phyloP scores from a whole-genome alignment of 23 tunicate species.

The Styela clava region DNA sequence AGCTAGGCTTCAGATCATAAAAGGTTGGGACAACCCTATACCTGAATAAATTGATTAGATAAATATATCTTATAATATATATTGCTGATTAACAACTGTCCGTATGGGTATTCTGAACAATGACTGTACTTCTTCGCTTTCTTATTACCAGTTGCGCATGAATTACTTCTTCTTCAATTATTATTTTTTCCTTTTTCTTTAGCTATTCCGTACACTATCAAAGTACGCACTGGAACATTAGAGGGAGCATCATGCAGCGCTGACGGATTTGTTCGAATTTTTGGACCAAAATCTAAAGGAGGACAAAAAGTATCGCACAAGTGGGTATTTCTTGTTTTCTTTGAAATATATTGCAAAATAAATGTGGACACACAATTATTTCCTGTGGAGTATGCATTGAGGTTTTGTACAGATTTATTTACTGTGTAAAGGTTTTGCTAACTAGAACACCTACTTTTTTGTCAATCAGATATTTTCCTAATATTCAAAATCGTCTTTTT shows the following conservation, averaged over 20 bases:
- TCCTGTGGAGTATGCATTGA: too few species aligned
- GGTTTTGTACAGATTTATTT: too few species aligned
- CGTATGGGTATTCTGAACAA: too few species aligned
- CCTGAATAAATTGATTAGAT: too few species aligned
- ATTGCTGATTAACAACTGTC: too few species aligned
- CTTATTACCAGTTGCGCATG: too few species aligned
- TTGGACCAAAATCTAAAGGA: conserved; percentile 58
- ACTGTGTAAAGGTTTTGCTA: background rate
- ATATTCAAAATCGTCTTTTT: too few species aligned
- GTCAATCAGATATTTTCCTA: background rate
- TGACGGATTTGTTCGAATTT: conserved; percentile 62
- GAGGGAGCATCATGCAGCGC: conserved; percentile 54
- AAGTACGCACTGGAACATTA: conserved; percentile 69
- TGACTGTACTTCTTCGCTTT: too few species aligned
- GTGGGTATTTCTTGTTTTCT: background rate
- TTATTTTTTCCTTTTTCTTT: background rate
- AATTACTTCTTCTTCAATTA: too few species aligned
- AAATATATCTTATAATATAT: too few species aligned
- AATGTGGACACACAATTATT: background rate
- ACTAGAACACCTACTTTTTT: background rate
- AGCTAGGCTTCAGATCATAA: too few species aligned
- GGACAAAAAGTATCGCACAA: conserved; percentile 38
- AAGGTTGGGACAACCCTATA: too few species aligned
- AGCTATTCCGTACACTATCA: conserved; percentile 87
- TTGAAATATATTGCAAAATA: background rate